Conservation (phyloP, 2,113 vertebrate species). For the Ameiurus melas region DNA sequence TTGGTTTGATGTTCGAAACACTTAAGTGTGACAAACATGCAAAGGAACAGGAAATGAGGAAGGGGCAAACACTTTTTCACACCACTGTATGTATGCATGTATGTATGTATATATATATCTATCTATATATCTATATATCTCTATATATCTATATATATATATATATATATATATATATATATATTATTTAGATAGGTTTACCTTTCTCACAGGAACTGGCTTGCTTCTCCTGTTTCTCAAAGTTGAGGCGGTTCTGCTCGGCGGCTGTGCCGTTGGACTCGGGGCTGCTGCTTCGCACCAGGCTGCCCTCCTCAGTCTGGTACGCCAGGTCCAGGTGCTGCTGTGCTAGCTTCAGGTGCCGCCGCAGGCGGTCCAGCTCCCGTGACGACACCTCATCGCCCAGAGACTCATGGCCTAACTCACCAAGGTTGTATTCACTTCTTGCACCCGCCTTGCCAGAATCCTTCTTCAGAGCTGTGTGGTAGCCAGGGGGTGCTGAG, state of each 20-base stretch:
- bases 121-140: no score
- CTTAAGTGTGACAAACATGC: no score
- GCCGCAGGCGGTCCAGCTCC: conserved; percentile 69
- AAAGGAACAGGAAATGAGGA: no score
- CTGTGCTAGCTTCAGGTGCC: conserved; percentile 76
- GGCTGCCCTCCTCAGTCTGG: conserved; percentile 75
- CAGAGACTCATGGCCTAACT: conserved; percentile 68
- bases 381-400: conserved; percentile 68
- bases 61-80: no score
- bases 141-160: no score
- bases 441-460: conserved; percentile 63
- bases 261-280: conserved; percentile 85
- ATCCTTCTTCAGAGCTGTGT: conserved; percentile 79
- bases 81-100: no score
- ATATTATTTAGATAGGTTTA: conserved; percentile 51
- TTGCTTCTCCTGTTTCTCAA: conserved; percentile 85
- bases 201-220: conserved; percentile 76
- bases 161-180: no score
- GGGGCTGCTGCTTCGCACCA: conserved; percentile 83
- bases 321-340: conserved; percentile 79
- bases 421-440: conserved; percentile 73
- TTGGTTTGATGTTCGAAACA: no score
- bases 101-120: no score
- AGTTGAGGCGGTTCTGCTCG: conserved; percentile 88
- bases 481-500: conserved; percentile 82